Conservation (phyloP, 2,797 vertebrate species). For the Acomys russatus region DNA sequence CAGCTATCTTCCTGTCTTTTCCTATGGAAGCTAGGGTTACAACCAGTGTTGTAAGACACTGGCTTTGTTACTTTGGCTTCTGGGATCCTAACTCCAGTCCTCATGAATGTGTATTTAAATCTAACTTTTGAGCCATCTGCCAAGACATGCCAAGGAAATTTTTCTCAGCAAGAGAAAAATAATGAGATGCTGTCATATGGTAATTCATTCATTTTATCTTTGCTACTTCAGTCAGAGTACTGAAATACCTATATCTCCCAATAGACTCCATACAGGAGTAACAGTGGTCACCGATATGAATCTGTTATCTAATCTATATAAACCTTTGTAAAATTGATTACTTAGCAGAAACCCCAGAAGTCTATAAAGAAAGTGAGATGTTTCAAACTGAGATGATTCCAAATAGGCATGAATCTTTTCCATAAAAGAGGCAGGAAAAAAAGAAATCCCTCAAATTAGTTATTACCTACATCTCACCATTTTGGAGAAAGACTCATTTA, state of each 20-base stretch:
- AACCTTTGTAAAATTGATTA: conserved; percentile 33
- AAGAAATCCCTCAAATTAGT: not conserved
- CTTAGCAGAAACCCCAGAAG: not conserved
- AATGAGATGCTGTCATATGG: not conserved
- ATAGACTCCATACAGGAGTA: not conserved
- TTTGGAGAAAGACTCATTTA: not conserved
- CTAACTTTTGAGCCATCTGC: not conserved
- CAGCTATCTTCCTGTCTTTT: not conserved
- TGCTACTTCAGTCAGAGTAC: not conserved
- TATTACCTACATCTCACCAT: not conserved
- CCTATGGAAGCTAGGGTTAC: not conserved
- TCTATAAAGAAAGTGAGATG: not conserved
- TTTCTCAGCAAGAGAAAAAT: not conserved
- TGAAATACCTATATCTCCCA: not conserved
- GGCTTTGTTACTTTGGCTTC: not conserved
- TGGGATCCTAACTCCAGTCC: not conserved
- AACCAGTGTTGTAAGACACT: not conserved
- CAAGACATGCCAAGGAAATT: not conserved
- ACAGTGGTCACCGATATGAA: not conserved
- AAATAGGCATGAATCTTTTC: not conserved
- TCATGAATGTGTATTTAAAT: not conserved
- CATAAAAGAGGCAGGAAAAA: not conserved
- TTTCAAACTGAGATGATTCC: not conserved
- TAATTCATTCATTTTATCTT: not conserved
- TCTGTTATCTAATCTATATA: not conserved